These are phyloP conservation scores for Alcis repandata DNA, from an alignment of 2,888 invertebrate genomes.

Conservation along the genomic window DNA sequence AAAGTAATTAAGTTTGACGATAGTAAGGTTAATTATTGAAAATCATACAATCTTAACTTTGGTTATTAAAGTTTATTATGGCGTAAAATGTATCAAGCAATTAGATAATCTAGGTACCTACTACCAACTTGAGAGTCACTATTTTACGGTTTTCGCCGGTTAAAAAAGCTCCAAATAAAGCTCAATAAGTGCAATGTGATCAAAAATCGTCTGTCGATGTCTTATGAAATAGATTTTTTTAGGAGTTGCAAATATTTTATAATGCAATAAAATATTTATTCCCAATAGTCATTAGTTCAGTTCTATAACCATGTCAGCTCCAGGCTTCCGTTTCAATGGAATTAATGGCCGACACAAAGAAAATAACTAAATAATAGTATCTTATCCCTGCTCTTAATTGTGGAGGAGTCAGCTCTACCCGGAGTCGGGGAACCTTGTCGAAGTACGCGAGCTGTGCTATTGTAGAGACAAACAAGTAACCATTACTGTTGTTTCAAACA, in stretches of 20 bases:
- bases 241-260: background rate
- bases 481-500: background rate
- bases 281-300: slow-evolving; percentile 11
- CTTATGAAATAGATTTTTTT: background rate
- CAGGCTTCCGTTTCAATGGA: slow-evolving; percentile 21
- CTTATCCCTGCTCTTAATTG: slow-evolving; percentile 43
- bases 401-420: slow-evolving; percentile 22
- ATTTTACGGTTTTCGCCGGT: too few species aligned
- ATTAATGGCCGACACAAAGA: slow-evolving; percentile 31
- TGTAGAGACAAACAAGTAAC: background rate
- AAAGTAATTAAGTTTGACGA: background rate
- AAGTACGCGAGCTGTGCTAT: background rate
- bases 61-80: background rate
- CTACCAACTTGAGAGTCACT: too few species aligned
- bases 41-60: background rate
- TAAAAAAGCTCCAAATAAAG: too few species aligned
- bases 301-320: slow-evolving; percentile 17
- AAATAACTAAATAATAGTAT: slow-evolving; percentile 43
- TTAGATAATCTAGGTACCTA: too few species aligned
- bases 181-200: too few species aligned
- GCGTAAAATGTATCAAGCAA: too few species aligned
- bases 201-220: too few species aligned
- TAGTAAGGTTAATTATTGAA: background rate
- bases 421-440: slow-evolving; percentile 18
- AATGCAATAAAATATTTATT: background rate